These are phyloP conservation scores for Trichosurus vulpecula DNA, from an alignment of 2,797 vertebrate species.

Conservation along the genomic window DNA sequence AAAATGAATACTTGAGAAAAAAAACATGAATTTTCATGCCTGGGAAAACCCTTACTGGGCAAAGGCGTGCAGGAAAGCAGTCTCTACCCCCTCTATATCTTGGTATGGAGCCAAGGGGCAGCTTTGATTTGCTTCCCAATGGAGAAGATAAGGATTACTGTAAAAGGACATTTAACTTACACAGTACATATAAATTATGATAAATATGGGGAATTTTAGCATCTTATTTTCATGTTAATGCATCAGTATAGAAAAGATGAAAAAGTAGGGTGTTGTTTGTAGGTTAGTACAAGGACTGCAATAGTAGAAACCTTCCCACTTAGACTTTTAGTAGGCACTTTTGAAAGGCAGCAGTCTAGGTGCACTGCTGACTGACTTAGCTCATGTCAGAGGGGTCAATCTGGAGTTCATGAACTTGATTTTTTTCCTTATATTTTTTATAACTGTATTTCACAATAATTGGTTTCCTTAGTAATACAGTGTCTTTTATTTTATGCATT, in stretches of 20 bases:
- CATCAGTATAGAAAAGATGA: neutral
- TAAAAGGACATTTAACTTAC: neutral
- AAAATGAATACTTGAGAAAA: neutral
- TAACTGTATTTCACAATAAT: neutral
- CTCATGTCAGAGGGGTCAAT: neutral
- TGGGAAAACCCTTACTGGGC: neutral
- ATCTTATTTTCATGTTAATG: neutral
- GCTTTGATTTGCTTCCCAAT: neutral
- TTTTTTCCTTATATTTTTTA: neutral
- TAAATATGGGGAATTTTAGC: neutral
- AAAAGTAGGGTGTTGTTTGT: neutral
- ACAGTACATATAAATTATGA: neutral
- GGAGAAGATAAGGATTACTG: neutral
- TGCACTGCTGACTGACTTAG: neutral
- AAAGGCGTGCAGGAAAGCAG: rapidly evolving
- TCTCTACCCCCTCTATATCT: neutral
- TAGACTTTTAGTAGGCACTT: neutral
- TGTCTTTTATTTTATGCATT: neutral
- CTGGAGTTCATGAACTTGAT: neutral
- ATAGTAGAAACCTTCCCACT: neutral
- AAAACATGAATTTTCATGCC: neutral
- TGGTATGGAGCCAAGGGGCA: neutral
- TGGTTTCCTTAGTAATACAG: neutral
- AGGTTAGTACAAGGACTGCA: neutral
- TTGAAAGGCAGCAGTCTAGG: neutral